phyloP scores from a whole-genome alignment of 2,888 invertebrate genomes.

The Phaedon cochleariae region DNA sequence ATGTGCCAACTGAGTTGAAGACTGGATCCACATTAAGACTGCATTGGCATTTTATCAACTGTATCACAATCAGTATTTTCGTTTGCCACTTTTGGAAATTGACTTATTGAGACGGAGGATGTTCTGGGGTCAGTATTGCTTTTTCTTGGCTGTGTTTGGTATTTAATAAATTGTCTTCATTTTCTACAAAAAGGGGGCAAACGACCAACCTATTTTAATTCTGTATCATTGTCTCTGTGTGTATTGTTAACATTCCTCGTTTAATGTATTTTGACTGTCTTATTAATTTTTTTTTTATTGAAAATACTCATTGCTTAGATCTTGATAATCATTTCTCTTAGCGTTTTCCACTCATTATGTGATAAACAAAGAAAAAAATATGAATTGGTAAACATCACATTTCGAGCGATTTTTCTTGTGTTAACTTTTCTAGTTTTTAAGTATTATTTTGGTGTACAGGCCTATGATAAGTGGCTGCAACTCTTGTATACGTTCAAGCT shows the following conservation, averaged over 20 bases:
- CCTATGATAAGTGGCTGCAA: constrained; percentile 39
- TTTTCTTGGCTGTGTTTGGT: neutral
- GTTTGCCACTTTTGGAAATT: constrained; percentile 28
- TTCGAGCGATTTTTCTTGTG: constrained; percentile 22
- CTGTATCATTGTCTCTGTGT: constrained; percentile 11
- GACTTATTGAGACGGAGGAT: constrained; percentile 8
- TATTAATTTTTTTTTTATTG: constrained; percentile 1
- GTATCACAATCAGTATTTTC: constrained; percentile 13
- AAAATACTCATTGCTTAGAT: constrained; percentile 17
- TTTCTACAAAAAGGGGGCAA: neutral
- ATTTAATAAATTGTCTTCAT: constrained; percentile 14
- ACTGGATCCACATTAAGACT: constrained; percentile 1
- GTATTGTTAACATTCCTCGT: neutral
- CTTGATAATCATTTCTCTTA: constrained; percentile 11
- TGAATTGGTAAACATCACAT: constrained; percentile 28
- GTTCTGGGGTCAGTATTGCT: neutral
- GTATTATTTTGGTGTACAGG: constrained; percentile 34
- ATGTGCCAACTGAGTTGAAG: constrained; percentile 42
- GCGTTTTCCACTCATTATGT: constrained; percentile 8
- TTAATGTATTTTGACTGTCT: neutral
- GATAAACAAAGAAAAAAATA: constrained; percentile 34
- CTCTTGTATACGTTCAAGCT: constrained; percentile 52
- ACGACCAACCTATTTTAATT: neutral
- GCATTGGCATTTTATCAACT: constrained; percentile 6
- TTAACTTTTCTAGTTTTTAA: constrained; percentile 27